Evolutionary conservation across 2,113 vertebrate genomes (phyloP).

Genomic region (Salminus brasiliensis): DNA sequence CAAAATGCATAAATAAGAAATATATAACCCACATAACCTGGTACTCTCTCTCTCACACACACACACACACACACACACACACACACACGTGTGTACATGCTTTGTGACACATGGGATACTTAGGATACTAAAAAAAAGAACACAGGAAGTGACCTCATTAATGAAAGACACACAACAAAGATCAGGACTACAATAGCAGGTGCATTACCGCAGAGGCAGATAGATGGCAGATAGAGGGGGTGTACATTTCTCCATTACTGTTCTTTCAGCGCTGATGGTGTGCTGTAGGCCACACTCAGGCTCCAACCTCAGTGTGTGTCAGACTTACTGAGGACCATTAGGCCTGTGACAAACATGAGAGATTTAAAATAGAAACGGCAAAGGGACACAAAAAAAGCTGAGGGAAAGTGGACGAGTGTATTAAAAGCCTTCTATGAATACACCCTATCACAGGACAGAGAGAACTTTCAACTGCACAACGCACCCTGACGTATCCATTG

Average conservation of each 20-base stretch:
- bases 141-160: conserved; percentile 32
- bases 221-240: not conserved
- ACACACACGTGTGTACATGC: not conserved
- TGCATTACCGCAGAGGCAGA: not conserved
- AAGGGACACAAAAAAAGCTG: conserved; percentile 8
- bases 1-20: not conserved
- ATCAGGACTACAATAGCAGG: conserved; percentile 3
- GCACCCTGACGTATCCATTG: not conserved
- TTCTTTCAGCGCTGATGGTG: not conserved
- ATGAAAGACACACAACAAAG: not conserved
- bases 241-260: conserved; percentile 16
- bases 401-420: not conserved
- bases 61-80: not conserved
- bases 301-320: not conserved
- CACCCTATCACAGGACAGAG: not conserved
- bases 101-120: too few species aligned
- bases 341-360: conserved; percentile 35
- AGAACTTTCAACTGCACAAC: not conserved
- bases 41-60: too few species aligned
- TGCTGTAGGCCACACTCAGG: not conserved
- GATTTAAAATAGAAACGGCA: conserved; percentile 37
- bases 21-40: not conserved
- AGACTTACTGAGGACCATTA: conserved; percentile 38
- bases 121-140: too few species aligned
- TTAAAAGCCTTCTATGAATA: conserved; percentile 47